Conservation (phyloP, 2,888 invertebrate genomes). For the Polyploca ridens region DNA sequence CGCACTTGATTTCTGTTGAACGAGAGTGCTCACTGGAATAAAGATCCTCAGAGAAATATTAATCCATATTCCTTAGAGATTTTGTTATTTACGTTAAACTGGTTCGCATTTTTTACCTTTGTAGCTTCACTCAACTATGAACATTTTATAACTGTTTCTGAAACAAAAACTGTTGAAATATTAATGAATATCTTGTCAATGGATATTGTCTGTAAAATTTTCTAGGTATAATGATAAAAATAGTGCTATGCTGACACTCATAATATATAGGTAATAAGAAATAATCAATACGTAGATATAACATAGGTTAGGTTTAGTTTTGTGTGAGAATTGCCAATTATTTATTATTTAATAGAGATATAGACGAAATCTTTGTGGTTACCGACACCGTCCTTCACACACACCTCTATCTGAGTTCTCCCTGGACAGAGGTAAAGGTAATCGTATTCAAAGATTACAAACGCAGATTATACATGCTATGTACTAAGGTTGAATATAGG, state of each 20-base stretch:
- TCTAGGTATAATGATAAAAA: too few species aligned
- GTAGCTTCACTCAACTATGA: conserved; percentile 27
- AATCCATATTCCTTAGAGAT: conserved; percentile 47
- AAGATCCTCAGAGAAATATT: conserved; percentile 50
- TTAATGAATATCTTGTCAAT: not conserved
- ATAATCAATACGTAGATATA: too few species aligned
- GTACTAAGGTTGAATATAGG: not conserved
- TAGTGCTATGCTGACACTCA: too few species aligned
- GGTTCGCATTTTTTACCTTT: conserved; percentile 43
- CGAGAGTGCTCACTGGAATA: conserved; percentile 46
- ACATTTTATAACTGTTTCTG: conserved; percentile 21
- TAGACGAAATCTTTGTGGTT: not conserved
- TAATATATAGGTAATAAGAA: too few species aligned
- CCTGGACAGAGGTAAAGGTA: conserved; percentile 1
- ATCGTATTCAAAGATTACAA: conserved; percentile 9
- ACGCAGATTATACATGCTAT: not conserved
- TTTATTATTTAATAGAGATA: too few species aligned
- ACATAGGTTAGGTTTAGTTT: too few species aligned
- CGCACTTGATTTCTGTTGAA: conserved; percentile 46
- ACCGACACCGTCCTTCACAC: not conserved
- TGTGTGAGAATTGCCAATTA: too few species aligned
- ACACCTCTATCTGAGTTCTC: not conserved
- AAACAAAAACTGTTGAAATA: not conserved
- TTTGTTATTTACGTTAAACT: conserved; percentile 42
- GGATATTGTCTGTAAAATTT: too few species aligned